Evolutionary conservation across 2,797 vertebrate genomes (phyloP), one percentile per base, ranked within the genome.

Genomic region (Oreortyx pictus): DNA sequence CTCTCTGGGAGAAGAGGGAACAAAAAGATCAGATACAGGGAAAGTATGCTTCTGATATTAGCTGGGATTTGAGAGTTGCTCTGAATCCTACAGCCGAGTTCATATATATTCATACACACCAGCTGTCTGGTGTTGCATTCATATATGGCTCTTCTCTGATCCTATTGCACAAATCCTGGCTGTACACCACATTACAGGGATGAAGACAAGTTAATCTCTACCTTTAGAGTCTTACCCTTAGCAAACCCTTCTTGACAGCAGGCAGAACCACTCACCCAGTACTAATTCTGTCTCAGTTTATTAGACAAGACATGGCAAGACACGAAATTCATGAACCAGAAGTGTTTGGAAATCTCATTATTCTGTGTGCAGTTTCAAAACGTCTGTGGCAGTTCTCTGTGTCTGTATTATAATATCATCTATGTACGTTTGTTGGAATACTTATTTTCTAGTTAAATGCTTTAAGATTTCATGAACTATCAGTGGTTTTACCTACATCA

Each of bases 221-320:
- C 97, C 98, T 99, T 99, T 98, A 99, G 98, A 97, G 98, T 98
- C 98, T 99, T 99, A 99, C 98, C 99, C 98, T 99, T 98, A 99
- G 98, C 98, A 99, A 99, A 99, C 99, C 98, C 98, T 98, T 98
- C 98, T 98, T 97, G 98, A 98, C 99, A 99, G 98, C 98, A 99
- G 98, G 97, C 96, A 88, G 98, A 98, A 97, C 98, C 98, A 98
- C 98, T 98, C 98, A 98, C 98, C 98, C 97, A 98, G 98, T 98
- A 98, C 98, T 99, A 99, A 99, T 98, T 99, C 98, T 98, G 98
- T 99, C 99, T 98, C 97, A 96, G 92, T 97, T 98, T 98, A 98
- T 99, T 98, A 99, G 98, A 98, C 97, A 93, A 97, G 94, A 97
- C 95, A 96, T 97, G 86, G 96, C 80, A 95, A 97, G 94, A 97